phyloP scores from a whole-genome alignment of 2,113 vertebrate genomes.

The Anthoscopus minutus region DNA sequence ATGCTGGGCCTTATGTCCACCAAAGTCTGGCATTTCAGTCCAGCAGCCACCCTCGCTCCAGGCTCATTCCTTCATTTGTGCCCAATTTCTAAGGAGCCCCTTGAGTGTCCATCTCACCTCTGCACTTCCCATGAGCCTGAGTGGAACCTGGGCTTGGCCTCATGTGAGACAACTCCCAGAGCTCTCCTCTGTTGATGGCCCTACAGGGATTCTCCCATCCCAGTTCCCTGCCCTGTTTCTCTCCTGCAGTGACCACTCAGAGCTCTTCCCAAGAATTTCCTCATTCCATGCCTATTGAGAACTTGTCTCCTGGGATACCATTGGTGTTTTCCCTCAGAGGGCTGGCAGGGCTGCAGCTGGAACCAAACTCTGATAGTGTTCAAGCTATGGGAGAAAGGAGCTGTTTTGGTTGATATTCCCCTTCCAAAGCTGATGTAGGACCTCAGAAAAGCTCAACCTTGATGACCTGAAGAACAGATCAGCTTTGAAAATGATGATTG shows the following conservation, averaged over 20 bases:
- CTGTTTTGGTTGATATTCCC: neutral
- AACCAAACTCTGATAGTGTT: neutral
- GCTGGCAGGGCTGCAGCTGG: neutral
- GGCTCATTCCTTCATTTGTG: neutral
- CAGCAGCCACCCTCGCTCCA: neutral
- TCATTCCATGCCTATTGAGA: neutral
- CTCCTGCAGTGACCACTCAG: neutral
- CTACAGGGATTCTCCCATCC: neutral
- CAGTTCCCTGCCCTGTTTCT: neutral
- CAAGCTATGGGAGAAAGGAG: neutral
- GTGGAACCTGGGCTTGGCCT: neutral
- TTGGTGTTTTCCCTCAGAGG: neutral
- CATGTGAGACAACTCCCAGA: accelerated
- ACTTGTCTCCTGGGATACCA: neutral
- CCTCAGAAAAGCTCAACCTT: neutral
- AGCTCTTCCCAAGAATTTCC: neutral
- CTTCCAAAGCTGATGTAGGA: neutral
- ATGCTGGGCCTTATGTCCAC: neutral
- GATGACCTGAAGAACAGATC: neutral
- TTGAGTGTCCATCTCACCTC: neutral
- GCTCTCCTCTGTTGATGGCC: neutral
- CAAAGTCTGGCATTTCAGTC: neutral
- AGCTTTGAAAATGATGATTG: neutral
- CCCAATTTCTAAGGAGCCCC: neutral
- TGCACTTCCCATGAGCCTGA: neutral